These are phyloP conservation scores for Aradus depressus DNA, from an alignment of 2,888 invertebrate genomes.

Conservation along the genomic window DNA sequence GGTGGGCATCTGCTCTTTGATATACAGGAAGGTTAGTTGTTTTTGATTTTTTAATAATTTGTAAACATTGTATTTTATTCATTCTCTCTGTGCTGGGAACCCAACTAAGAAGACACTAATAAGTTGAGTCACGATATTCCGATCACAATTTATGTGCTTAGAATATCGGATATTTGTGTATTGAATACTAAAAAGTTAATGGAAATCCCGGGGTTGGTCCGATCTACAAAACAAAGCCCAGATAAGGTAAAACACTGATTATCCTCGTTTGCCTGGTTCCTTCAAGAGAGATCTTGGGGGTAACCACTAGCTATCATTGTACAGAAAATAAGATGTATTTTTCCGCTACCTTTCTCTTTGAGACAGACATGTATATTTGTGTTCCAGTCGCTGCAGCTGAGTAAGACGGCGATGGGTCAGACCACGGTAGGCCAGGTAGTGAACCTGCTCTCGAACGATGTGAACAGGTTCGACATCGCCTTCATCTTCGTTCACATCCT, in stretches of 20 bases:
- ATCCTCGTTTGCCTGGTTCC: no score
- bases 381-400: conserved; percentile 52
- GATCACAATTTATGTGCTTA: no score
- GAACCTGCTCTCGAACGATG: conserved; percentile 80
- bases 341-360: not conserved
- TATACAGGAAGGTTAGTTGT: conserved; percentile 82
- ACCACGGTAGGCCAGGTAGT: conserved; percentile 62
- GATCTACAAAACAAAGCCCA: no score
- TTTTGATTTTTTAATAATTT: not conserved
- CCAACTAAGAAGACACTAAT: not conserved
- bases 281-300: no score
- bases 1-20: conserved; percentile 66
- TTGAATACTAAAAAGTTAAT: not conserved
- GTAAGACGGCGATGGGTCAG: conserved; percentile 70
- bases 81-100: not conserved
- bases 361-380: not conserved
- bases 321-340: not conserved
- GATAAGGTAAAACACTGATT: no score
- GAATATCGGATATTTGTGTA: no score
- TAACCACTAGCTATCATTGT: no score
- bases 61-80: not conserved
- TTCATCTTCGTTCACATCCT: conserved; percentile 80
- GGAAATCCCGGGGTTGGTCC: not conserved
- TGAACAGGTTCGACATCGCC: conserved; percentile 82
- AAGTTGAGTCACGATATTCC: no score